Conservation (phyloP, 2,113 vertebrate genomes). For the Chitala chitala region DNA sequence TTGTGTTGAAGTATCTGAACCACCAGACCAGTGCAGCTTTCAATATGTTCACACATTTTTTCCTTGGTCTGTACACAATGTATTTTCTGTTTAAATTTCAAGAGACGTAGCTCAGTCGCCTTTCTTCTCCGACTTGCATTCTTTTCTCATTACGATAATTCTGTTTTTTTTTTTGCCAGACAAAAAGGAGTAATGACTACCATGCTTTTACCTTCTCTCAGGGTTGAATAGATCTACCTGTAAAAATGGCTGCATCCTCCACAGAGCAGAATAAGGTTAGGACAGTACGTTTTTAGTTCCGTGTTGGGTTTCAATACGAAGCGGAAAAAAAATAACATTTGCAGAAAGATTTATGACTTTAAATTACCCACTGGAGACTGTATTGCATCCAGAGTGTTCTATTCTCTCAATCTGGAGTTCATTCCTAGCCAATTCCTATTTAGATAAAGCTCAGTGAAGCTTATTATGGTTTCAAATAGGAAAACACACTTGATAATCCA, state of each 20-base stretch:
- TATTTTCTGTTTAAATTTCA: background rate
- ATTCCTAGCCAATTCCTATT: too few species aligned
- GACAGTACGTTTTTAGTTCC: background rate
- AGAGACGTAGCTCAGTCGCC: too few species aligned
- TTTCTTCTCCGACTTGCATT: too few species aligned
- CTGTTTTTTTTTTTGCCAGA: background rate
- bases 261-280: background rate
- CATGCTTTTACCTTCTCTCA: constrained; percentile 45
- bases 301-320: background rate
- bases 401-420: too few species aligned
- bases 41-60: background rate
- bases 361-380: background rate
- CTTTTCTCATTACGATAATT: too few species aligned
- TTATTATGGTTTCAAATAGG: too few species aligned
- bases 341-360: background rate
- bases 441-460: too few species aligned
- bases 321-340: background rate
- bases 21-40: background rate
- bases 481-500: too few species aligned
- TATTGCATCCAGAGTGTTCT: too few species aligned
- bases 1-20: too few species aligned
- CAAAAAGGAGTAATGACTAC: constrained; percentile 25
- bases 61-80: background rate
- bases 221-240: constrained; percentile 1
- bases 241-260: background rate